Evolutionary conservation across 2,888 invertebrate species (phyloP), one percentile per base, ranked within the genome.

Genomic region (Spodoptera littoralis): DNA sequence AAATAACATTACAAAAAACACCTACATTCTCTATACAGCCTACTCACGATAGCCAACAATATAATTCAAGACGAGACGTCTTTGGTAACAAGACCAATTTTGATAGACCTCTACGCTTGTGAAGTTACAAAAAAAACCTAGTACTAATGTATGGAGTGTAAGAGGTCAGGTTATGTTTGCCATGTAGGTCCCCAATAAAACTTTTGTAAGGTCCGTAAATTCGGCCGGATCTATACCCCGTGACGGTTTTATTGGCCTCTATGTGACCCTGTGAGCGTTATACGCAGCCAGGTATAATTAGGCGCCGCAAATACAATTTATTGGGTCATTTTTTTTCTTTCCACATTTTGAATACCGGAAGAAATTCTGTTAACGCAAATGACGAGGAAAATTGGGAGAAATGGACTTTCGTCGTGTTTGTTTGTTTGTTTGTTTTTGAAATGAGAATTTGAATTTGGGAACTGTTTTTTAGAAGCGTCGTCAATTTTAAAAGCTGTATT

Each of bases 241-340:
- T 73, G 79, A 78, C 81, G 65, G 64, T 82, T 83, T 84, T 82
- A 83, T 84, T 81, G 77, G 67, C 36, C 24, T 36, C 65, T 50
- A 24, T 67, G 68, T 68, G 68, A 66, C 70, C 70, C 69, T 52
- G 49, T 65, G 67, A 65, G 64, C 53, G 68, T 61, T 49, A 50
- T 36, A 36, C 8, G 8, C 72, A 67, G 65, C 69, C 70, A 45
- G 44, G 52, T 70, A 69, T 70, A 73, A 79, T 82, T 78, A 80
- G 73, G 73, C 22, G 52, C 58, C 49, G 36, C 24, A 58, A 41
- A 44, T 52, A 13, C n/a, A 80, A 79, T 76, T 78, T 80, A 79
- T 71, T 54, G 60, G 54, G 59, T 47, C 44, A 67, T 69, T 64
- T 67, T 65, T 66, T 62, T 53, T 52, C 60, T n/a, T 55, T 36